Evolutionary conservation across 2,797 vertebrate species (phyloP).

Genomic region (Thaleichthys pacificus): DNA sequence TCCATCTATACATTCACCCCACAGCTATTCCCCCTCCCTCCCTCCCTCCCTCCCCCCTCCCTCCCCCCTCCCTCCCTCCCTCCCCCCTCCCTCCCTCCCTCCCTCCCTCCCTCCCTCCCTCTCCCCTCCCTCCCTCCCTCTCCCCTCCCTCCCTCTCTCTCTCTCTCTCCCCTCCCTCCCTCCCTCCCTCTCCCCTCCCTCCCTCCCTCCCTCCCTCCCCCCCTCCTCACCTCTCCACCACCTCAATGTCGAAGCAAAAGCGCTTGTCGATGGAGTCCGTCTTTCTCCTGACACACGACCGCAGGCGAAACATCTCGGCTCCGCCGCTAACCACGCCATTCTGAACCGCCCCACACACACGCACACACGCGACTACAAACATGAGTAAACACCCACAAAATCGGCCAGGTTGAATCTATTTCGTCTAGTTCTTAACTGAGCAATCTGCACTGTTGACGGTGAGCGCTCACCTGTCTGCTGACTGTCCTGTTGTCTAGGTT

Average conservation of each 20-base stretch:
- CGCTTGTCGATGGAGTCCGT: slow-evolving; percentile 98
- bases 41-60: slow-evolving; percentile 72
- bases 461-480: slow-evolving; percentile 84
- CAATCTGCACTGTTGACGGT: neutral
- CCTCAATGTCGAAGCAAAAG: slow-evolving; percentile 98
- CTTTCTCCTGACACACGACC: slow-evolving; percentile 94
- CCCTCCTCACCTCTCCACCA: slow-evolving; percentile 93
- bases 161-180: slow-evolving; percentile 84
- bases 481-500: slow-evolving; percentile 88
- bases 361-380: slow-evolving; percentile 11
- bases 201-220: slow-evolving; percentile 72
- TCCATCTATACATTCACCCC: neutral
- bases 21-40: slow-evolving; percentile 58
- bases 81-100: slow-evolving; percentile 83
- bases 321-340: slow-evolving; percentile 86
- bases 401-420: neutral
- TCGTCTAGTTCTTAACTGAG: neutral
- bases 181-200: slow-evolving; percentile 40
- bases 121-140: slow-evolving; percentile 81
- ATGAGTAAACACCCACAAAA: too few relatives aligned
- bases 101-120: slow-evolving; percentile 79
- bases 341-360: slow-evolving; percentile 61
- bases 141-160: slow-evolving; percentile 88
- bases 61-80: slow-evolving; percentile 96
- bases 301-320: slow-evolving; percentile 91